Evolutionary conservation across 2,797 vertebrate species (phyloP).

Genomic region (Artibeus lituratus): DNA sequence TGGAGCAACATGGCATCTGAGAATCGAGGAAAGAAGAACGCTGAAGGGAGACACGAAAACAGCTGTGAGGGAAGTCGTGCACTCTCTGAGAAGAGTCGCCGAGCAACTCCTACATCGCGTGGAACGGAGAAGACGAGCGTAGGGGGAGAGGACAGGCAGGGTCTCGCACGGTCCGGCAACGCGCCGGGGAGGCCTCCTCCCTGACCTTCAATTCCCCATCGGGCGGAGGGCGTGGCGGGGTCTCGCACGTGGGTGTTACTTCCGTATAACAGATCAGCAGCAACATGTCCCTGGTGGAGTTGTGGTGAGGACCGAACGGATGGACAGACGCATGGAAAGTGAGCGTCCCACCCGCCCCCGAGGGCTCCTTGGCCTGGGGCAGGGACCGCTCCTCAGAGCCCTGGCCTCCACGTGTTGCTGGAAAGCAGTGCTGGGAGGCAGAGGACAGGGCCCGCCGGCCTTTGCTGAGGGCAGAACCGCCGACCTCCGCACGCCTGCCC

Average conservation of each 20-base stretch:
- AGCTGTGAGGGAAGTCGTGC: background rate
- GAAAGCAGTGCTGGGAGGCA: background rate
- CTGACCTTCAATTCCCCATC: background rate
- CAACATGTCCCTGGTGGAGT: background rate
- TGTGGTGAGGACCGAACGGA: background rate
- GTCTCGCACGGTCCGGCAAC: background rate
- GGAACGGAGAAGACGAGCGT: background rate
- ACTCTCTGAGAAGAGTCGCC: background rate
- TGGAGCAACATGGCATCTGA: background rate
- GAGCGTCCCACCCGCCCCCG: background rate
- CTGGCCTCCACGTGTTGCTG: background rate
- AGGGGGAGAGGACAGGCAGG: background rate
- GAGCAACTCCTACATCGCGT: conserved; percentile 12
- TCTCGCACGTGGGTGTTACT: background rate
- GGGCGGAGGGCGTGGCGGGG: background rate
- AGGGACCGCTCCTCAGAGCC: no score
- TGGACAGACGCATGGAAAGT: background rate
- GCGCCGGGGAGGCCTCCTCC: background rate
- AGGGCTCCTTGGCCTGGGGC: background rate
- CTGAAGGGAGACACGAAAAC: conserved; percentile 17
- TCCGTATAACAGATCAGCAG: background rate
- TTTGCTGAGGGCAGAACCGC: background rate
- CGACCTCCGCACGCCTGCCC: background rate
- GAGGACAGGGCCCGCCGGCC: background rate
- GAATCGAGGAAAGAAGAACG: background rate